Percentiles rank a stretch among this genome's conserved stretches.
Conservation (phyloP, 2,113 vertebrate genomes). For the Myiozetetes cayanensis region DNA sequence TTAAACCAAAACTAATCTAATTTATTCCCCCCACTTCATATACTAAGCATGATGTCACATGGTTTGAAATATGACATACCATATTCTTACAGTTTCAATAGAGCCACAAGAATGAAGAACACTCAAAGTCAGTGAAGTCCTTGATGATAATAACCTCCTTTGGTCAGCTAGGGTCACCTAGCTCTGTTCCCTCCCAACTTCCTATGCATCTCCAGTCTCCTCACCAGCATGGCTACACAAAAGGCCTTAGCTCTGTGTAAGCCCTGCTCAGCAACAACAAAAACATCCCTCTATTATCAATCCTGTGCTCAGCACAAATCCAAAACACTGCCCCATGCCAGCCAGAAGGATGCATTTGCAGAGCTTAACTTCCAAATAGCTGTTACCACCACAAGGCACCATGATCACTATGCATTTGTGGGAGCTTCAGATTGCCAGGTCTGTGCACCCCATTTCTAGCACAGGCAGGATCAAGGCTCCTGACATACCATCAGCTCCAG, state of each 20-base stretch:
- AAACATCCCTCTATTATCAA: not conserved
- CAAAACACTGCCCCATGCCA: not conserved
- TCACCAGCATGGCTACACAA: not conserved
- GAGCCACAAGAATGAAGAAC: no score
- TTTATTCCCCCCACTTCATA: not conserved
- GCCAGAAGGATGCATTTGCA: not conserved
- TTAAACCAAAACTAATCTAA: not conserved
- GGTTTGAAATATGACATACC: not conserved
- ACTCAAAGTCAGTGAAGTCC: no score
- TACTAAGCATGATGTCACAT: not conserved
- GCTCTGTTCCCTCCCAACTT: not conserved
- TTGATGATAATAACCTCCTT: not conserved
- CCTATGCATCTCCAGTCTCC: not conserved
- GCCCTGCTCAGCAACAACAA: not conserved
- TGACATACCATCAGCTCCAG: not conserved
- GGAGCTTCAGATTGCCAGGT: not conserved
- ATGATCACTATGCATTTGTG: fast-evolving
- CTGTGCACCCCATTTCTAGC: fast-evolving
- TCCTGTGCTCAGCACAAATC: no score
- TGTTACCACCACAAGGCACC: not conserved
- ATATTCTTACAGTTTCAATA: no score
- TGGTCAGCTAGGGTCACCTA: not conserved
- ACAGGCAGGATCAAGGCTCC: not conserved
- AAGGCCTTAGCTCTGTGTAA: not conserved
- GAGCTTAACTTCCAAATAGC: not conserved